Conservation (phyloP, 2,113 vertebrate species). For the Chlamydotis undulata region DNA sequence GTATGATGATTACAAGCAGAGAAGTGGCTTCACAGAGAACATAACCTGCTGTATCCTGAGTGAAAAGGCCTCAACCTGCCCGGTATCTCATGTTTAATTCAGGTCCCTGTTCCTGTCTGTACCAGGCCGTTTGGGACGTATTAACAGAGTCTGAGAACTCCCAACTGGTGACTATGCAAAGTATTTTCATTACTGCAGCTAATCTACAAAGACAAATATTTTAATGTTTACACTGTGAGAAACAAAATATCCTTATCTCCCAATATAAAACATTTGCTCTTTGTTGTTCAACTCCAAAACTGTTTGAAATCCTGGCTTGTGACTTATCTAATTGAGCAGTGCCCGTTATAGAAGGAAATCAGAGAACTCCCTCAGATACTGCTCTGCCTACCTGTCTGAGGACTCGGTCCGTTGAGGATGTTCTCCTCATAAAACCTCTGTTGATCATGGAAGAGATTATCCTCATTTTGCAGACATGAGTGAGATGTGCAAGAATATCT, state of each 20-base stretch:
- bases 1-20: not conserved
- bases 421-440: not conserved
- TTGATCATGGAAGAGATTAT: not conserved
- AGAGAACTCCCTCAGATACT: not conserved
- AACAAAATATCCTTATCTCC: slow-evolving; percentile 41
- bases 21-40: not conserved
- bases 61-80: not conserved
- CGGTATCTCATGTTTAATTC: not conserved
- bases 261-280: slow-evolving; percentile 18
- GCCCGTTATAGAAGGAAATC: not conserved
- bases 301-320: not conserved
- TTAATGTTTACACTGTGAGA: slow-evolving; percentile 11
- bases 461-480: not conserved
- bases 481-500: not conserved
- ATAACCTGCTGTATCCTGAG: not conserved
- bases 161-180: not conserved
- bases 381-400: not conserved
- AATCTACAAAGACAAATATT: slow-evolving; percentile 57
- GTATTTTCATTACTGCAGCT: slow-evolving; percentile 18
- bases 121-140: not conserved
- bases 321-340: not conserved
- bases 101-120: not conserved
- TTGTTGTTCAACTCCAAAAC: not conserved
- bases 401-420: not conserved
- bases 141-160: not conserved